Conservation (phyloP, 2,888 invertebrate genomes). For the Noctuana brunneofusca region DNA sequence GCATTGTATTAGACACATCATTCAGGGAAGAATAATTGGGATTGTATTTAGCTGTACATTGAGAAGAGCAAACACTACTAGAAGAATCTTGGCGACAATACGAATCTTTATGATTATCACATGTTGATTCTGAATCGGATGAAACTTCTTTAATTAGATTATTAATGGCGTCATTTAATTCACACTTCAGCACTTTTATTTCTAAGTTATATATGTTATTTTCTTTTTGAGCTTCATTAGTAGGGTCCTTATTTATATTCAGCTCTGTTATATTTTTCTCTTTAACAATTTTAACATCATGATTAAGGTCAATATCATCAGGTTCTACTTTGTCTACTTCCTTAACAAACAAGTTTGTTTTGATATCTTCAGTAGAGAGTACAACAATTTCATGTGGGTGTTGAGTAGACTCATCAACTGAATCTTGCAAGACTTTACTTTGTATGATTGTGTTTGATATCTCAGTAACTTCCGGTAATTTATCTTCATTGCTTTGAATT, state of each 20-base stretch:
- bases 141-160: slow-evolving; percentile 73
- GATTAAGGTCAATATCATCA: slow-evolving; percentile 38
- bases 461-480: not conserved
- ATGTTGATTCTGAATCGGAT: slow-evolving; percentile 61
- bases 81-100: slow-evolving; percentile 82
- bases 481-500: not conserved
- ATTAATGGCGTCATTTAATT: slow-evolving; percentile 75
- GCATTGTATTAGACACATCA: slow-evolving; percentile 82
- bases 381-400: slow-evolving; percentile 66
- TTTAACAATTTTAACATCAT: slow-evolving; percentile 23
- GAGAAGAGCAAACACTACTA: slow-evolving; percentile 85
- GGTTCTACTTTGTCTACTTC: slow-evolving; percentile 46
- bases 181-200: slow-evolving; percentile 74
- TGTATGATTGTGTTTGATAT: not conserved
- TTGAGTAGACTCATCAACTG: slow-evolving; percentile 2
- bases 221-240: slow-evolving; percentile 31
- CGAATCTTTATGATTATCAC: slow-evolving; percentile 55
- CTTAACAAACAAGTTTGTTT: slow-evolving; percentile 71
- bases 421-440: not conserved
- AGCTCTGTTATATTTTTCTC: slow-evolving; percentile 5
- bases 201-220: slow-evolving; percentile 59
- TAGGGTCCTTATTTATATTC: not conserved
- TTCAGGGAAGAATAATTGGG: slow-evolving; percentile 83
- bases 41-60: slow-evolving; percentile 88
- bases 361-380: slow-evolving; percentile 67